These are phyloP conservation scores for Thinocorus orbignyianus DNA, from an alignment of 2,113 vertebrate species.

Conservation along the genomic window DNA sequence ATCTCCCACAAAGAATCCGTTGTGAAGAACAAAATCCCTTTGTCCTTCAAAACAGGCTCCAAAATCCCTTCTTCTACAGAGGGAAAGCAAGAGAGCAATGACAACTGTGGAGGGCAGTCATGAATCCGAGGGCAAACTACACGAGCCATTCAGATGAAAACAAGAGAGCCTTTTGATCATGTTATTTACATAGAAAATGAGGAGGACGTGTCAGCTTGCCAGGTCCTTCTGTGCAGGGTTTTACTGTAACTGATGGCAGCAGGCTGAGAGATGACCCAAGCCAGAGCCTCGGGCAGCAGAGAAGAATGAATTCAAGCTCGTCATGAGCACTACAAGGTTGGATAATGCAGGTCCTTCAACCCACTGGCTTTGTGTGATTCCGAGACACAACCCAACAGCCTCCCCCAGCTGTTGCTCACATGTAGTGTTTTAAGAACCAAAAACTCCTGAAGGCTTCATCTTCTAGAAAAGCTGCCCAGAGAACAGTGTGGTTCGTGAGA, in stretches of 20 bases:
- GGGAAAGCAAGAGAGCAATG: not conserved
- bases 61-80: not conserved
- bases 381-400: not conserved
- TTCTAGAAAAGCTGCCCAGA: not conserved
- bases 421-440: not conserved
- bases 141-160: not conserved
- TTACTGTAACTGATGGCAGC: not conserved
- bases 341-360: not conserved
- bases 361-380: not conserved
- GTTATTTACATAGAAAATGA: not conserved
- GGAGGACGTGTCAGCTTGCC: not conserved
- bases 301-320: not conserved
- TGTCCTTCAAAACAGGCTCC: not conserved
- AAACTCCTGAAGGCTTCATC: not conserved
- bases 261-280: not conserved
- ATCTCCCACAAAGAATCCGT: slow-evolving; percentile 21
- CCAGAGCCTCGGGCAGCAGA: not conserved
- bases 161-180: not conserved
- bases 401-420: not conserved
- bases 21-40: slow-evolving; percentile 40
- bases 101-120: not conserved
- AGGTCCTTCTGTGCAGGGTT: not conserved
- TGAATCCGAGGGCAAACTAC: not conserved
- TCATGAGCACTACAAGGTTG: not conserved
- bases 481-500: not conserved